A percentile compares a stretch with the other conserved stretches of the same genome.
phyloP scores from a whole-genome alignment of 2,113 vertebrate species.

The Rhea pennata region DNA sequence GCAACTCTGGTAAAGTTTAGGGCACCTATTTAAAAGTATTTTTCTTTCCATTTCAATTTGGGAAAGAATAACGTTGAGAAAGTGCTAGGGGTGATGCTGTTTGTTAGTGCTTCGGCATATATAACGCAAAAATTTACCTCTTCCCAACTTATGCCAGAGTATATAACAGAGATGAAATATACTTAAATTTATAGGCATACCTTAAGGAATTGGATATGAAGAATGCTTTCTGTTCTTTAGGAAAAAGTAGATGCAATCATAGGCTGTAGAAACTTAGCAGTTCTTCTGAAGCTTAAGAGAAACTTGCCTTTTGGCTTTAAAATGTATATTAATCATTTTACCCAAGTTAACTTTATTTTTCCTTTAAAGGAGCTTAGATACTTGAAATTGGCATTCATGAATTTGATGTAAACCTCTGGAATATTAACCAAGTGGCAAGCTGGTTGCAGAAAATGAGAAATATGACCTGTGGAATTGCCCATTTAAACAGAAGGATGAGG shows the following conservation, averaged over 20 bases:
- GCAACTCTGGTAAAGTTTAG: not conserved
- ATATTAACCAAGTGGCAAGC: conserved; percentile 60
- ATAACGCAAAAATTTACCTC: conserved; percentile 21
- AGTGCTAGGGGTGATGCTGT: not conserved
- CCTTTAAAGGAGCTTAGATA: conserved; percentile 58
- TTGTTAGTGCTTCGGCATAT: not conserved
- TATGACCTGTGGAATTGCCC: conserved; percentile 41
- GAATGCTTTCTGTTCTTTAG: conserved; percentile 31
- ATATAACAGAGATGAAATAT: conserved; percentile 8
- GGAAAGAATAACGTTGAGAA: not conserved
- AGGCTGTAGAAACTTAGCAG: not conserved
- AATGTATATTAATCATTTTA: conserved; percentile 63
- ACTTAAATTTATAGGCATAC: conserved; percentile 16
- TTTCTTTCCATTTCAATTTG: not conserved
- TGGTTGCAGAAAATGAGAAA: conserved; percentile 55
- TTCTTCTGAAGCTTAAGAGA: conserved; percentile 43
- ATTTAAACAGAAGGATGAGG: conserved; percentile 59
- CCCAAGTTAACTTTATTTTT: conserved; percentile 68
- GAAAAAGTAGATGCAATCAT: conserved; percentile 19
- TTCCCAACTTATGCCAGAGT: not conserved
- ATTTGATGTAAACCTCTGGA: conserved; percentile 61
- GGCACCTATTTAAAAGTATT: not conserved
- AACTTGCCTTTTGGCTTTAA: conserved; percentile 25
- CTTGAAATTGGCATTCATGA: conserved; percentile 41
- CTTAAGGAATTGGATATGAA: conserved; percentile 45